A percentile compares a stretch with the other conserved stretches of the same genome.
phyloP scores from a whole-genome alignment of 2,888 invertebrate species.

The Ophraella communa region DNA sequence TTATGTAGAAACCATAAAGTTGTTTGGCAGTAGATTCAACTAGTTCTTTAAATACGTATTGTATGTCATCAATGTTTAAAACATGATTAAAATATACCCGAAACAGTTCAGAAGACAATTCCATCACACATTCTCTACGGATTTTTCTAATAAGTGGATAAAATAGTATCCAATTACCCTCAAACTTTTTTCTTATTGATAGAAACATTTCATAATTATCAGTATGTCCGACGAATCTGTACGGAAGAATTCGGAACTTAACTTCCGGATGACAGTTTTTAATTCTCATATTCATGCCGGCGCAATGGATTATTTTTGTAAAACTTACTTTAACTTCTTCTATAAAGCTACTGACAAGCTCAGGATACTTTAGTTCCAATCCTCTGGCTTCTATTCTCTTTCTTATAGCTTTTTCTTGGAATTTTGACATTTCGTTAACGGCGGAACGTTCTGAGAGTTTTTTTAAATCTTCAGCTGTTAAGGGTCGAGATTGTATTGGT shows the following conservation, averaged over 20 bases:
- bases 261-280: constrained; percentile 62
- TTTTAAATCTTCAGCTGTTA: constrained; percentile 33
- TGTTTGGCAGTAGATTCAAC: constrained; percentile 35
- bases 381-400: constrained; percentile 65
- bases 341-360: constrained; percentile 63
- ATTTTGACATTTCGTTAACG: constrained; percentile 49
- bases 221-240: constrained; percentile 69
- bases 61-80: constrained; percentile 40
- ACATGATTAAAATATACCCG: constrained; percentile 54
- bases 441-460: constrained; percentile 34
- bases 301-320: constrained; percentile 61
- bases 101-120: constrained; percentile 64
- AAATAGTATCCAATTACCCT: constrained; percentile 65
- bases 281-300: constrained; percentile 41
- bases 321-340: constrained; percentile 65
- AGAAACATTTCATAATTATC: constrained; percentile 66
- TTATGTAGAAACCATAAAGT: constrained; percentile 43
- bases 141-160: constrained; percentile 69
- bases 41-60: constrained; percentile 41
- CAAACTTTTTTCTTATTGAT: constrained; percentile 64
- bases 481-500: constrained; percentile 1
- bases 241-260: constrained; percentile 65
- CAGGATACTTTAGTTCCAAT: constrained; percentile 64
- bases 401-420: constrained; percentile 68
- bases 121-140: constrained; percentile 62